Evolutionary conservation across 2,797 vertebrate species (phyloP).

Genomic region (Echeneis naucrates): DNA sequence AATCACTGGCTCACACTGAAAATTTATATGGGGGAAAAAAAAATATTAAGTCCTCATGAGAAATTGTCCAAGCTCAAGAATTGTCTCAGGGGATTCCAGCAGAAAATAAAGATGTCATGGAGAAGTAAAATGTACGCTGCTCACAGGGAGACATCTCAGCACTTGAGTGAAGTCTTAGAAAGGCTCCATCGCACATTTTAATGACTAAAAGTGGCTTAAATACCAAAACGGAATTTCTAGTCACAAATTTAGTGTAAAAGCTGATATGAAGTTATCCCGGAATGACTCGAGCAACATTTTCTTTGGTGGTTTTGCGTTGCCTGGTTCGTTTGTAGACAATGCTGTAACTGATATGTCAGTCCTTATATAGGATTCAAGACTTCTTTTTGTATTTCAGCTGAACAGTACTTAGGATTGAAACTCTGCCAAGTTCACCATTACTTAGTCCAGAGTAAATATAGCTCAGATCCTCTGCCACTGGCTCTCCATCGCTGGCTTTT

Average conservation of each 20-base stretch:
- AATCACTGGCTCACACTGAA: constrained; percentile 38
- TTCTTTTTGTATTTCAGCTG: constrained; percentile 26
- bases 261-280: background rate
- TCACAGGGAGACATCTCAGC: constrained; percentile 19
- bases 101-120: constrained; percentile 32
- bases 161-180: background rate
- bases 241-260: background rate
- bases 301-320: background rate
- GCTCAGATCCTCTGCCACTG: constrained; percentile 32
- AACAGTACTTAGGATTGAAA: constrained; percentile 21
- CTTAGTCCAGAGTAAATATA: constrained; percentile 59
- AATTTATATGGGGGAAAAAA: constrained; percentile 23
- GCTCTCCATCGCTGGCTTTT: constrained; percentile 36
- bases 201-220: background rate
- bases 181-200: background rate
- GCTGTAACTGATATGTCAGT: background rate
- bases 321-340: background rate
- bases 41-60: constrained; percentile 41
- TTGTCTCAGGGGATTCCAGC: constrained; percentile 42
- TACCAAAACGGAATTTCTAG: background rate
- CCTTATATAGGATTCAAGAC: constrained; percentile 2
- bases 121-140: constrained; percentile 3
- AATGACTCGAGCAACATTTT: background rate
- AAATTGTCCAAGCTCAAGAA: constrained; percentile 38
- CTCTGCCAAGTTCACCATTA: constrained; percentile 48